These are phyloP conservation scores for Callinectes sapidus DNA, from an alignment of 2,888 invertebrate species.

Conservation along the genomic window DNA sequence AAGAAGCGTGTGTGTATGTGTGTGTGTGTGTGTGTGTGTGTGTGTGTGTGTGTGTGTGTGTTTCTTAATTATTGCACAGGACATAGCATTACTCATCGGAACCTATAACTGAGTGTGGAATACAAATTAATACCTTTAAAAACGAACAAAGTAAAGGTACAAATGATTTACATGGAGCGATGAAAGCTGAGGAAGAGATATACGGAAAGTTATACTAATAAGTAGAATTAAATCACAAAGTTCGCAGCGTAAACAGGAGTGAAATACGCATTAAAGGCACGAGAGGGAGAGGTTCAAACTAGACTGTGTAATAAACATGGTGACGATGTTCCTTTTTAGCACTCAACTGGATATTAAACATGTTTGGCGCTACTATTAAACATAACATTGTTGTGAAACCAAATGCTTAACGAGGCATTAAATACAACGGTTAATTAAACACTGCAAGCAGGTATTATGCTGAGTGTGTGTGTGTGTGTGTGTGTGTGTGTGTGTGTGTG, in stretches of 20 bases:
- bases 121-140: too few relatives aligned
- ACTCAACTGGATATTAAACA: background rate
- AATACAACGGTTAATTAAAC: background rate
- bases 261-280: too few relatives aligned
- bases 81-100: too few relatives aligned
- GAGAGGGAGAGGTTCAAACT: too few relatives aligned
- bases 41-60: background rate
- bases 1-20: background rate
- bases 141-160: background rate
- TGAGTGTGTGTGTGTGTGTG: background rate
- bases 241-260: too few relatives aligned
- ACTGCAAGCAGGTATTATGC: background rate
- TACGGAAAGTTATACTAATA: too few relatives aligned
- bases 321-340: background rate
- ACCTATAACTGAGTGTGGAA: too few relatives aligned
- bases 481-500: background rate
- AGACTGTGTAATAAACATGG: background rate
- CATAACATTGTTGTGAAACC: background rate
- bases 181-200: too few relatives aligned
- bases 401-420: constrained; percentile 1
- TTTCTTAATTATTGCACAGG: too few relatives aligned
- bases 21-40: background rate
- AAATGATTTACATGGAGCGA: background rate
- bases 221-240: too few relatives aligned
- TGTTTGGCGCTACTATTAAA: background rate